phyloP scores from a whole-genome alignment of 2,888 invertebrate species.

The Hemithea aestivaria region DNA sequence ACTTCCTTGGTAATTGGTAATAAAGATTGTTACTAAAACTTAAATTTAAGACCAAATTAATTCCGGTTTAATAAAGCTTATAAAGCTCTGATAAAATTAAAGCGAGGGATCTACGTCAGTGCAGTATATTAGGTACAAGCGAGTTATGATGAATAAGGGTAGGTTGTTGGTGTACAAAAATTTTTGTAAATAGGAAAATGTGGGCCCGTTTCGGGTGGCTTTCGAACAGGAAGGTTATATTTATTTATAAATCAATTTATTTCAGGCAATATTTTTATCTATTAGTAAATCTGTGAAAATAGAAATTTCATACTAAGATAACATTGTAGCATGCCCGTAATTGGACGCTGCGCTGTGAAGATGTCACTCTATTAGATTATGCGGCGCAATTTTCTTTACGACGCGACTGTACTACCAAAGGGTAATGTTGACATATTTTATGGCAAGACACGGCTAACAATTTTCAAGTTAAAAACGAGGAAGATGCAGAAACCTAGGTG shows the following conservation, averaged over 20 bases:
- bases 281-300: too few species aligned
- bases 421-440: slow-evolving; percentile 34
- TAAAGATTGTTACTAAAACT: slow-evolving; percentile 6
- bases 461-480: slow-evolving; percentile 34
- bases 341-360: slow-evolving; percentile 39
- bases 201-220: too few species aligned
- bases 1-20: slow-evolving; percentile 8
- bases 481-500: too few species aligned
- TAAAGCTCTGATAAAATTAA: not conserved
- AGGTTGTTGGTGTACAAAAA: too few species aligned
- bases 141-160: too few species aligned
- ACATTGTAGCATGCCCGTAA: slow-evolving; percentile 41
- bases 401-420: slow-evolving; percentile 35
- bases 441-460: slow-evolving; percentile 19
- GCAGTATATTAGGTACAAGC: too few species aligned
- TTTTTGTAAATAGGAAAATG: too few species aligned
- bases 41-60: slow-evolving; percentile 5
- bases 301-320: too few species aligned
- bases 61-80: slow-evolving; percentile 5
- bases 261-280: too few species aligned
- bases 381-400: slow-evolving; percentile 47
- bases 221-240: too few species aligned
- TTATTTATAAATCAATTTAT: too few species aligned
- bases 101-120: too few species aligned
- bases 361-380: slow-evolving; percentile 47